Evolutionary conservation across 2,113 vertebrate species (phyloP).

Genomic region (Embiotoca jacksoni): DNA sequence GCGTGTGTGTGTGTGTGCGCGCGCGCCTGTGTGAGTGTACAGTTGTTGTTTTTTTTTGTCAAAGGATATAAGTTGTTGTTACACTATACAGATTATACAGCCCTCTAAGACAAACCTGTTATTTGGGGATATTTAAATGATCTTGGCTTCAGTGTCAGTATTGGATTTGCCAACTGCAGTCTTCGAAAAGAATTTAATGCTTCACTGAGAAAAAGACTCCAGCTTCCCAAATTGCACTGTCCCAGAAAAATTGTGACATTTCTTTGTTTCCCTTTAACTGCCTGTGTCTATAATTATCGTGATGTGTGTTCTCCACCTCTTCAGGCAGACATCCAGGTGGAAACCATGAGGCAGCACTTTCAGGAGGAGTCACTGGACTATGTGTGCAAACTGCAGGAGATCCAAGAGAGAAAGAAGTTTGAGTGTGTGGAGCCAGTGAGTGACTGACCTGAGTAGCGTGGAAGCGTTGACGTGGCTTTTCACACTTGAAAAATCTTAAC

Average conservation of each 20-base stretch:
- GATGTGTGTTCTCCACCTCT: slow-evolving; percentile 51
- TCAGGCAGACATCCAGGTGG: slow-evolving; percentile 94
- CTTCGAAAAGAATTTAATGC: slow-evolving; percentile 5
- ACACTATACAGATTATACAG: neutral
- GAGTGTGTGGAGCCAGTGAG: slow-evolving; percentile 99
- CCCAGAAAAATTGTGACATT: slow-evolving; percentile 5
- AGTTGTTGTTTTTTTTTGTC: neutral
- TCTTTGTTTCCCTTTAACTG: slow-evolving; percentile 12
- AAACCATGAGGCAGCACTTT: slow-evolving; percentile 92
- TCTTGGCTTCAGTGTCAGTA: neutral
- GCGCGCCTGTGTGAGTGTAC: no score
- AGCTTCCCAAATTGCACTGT: slow-evolving; percentile 17
- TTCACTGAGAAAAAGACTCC: slow-evolving; percentile 6
- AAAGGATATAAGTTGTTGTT: neutral
- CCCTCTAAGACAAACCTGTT: neutral
- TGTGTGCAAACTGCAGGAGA: slow-evolving; percentile 96
- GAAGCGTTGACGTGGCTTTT: neutral
- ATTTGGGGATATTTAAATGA: neutral
- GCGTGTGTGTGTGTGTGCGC: neutral
- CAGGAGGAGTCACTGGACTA: slow-evolving; percentile 97
- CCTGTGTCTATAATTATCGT: slow-evolving; percentile 42
- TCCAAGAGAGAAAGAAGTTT: slow-evolving; percentile 98
- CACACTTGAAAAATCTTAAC: slow-evolving; percentile 4
- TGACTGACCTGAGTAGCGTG: slow-evolving; percentile 43
- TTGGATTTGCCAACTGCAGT: neutral